Evolutionary conservation across 2,888 invertebrate species (phyloP).

Genomic region (Epistrophe eligans): DNA sequence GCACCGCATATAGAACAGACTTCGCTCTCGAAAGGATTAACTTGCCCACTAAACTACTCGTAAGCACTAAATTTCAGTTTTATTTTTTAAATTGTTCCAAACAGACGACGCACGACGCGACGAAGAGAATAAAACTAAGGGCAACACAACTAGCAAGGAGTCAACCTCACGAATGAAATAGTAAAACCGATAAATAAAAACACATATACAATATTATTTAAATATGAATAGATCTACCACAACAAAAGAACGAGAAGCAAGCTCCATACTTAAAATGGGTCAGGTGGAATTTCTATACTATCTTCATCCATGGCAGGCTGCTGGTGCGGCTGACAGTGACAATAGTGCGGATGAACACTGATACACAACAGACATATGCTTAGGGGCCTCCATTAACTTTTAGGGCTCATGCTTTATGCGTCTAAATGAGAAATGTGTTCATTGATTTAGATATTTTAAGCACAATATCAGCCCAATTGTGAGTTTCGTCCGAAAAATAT

Average conservation of each 20-base stretch:
- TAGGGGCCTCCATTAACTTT: neutral
- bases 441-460: too few relatives aligned
- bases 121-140: slow-evolving; percentile 4
- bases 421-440: too few relatives aligned
- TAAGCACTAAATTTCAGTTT: slow-evolving; percentile 27
- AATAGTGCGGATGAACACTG: neutral
- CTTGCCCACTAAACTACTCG: slow-evolving; percentile 51
- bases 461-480: too few relatives aligned
- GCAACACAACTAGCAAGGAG: slow-evolving; percentile 47
- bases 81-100: slow-evolving; percentile 50
- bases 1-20: slow-evolving; percentile 54
- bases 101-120: slow-evolving; percentile 29
- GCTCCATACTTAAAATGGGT: slow-evolving; percentile 64
- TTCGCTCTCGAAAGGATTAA: slow-evolving; percentile 52
- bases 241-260: slow-evolving; percentile 41
- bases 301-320: neutral
- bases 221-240: slow-evolving; percentile 49
- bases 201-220: slow-evolving; percentile 57
- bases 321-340: neutral
- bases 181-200: slow-evolving; percentile 46
- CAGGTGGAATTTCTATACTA: slow-evolving; percentile 62
- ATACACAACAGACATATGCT: neutral
- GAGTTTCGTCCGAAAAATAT: too few relatives aligned
- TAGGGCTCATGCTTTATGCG: neutral
- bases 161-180: slow-evolving; percentile 62